These are phyloP conservation scores for Characodon lateralis DNA, from an alignment of 2,797 vertebrate genomes.

Conservation along the genomic window DNA sequence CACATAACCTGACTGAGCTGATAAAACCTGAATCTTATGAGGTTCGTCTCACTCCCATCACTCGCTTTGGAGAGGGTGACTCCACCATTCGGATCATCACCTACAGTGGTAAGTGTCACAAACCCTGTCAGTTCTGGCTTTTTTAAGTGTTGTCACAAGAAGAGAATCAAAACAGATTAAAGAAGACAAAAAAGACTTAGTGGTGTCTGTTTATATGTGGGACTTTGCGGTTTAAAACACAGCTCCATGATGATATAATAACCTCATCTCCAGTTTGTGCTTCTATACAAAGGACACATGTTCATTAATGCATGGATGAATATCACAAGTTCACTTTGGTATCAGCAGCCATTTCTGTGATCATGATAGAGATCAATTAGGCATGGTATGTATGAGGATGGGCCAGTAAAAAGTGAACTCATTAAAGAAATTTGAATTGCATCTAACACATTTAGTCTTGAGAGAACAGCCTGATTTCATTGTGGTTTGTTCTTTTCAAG, in stretches of 20 bases:
- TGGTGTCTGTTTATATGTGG: neutral
- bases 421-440: conserved; percentile 51
- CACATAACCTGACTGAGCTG: conserved; percentile 95
- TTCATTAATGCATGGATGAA: conserved; percentile 21
- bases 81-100: conserved; percentile 93
- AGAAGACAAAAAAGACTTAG: neutral
- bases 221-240: neutral
- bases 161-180: neutral
- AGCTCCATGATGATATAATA: conserved; percentile 36
- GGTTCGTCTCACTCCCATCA: conserved; percentile 95
- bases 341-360: conserved; percentile 30
- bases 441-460: conserved; percentile 41
- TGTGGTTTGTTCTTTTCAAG: conserved; percentile 32
- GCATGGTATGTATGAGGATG: conserved; percentile 34
- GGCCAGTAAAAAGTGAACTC: conserved; percentile 26
- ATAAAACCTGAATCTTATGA: conserved; percentile 95
- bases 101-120: conserved; percentile 88
- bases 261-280: conserved; percentile 9
- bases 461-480: conserved; percentile 38
- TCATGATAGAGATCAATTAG: conserved; percentile 19
- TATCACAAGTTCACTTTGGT: conserved; percentile 37
- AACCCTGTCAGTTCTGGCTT: neutral
- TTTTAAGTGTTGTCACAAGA: neutral
- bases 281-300: conserved; percentile 13
- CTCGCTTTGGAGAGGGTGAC: conserved; percentile 94